phyloP scores from a whole-genome alignment of 2,888 invertebrate genomes.

The Xestia sexstrigata region DNA sequence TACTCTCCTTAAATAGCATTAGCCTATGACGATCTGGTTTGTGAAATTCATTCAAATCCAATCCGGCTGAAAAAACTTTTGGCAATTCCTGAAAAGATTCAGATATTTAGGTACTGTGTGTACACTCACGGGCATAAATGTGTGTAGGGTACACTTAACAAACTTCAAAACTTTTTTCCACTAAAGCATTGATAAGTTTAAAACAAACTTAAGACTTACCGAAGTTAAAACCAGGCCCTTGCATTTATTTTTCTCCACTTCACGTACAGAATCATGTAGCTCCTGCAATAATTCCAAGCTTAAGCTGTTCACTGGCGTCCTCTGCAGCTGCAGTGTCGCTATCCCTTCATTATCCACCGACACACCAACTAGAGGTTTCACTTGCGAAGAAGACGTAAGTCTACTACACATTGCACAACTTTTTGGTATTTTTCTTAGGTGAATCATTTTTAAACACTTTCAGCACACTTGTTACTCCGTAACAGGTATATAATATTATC shows the following conservation, averaged over 20 bases:
- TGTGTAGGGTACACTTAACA: no score
- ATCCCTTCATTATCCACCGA: constrained; percentile 90
- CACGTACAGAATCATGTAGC: constrained; percentile 89
- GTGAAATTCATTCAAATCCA: constrained; percentile 95
- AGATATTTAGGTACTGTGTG: not conserved
- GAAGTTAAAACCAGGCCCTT: constrained; percentile 94
- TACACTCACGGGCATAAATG: no score
- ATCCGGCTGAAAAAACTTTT: constrained; percentile 93
- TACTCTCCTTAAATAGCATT: constrained; percentile 91
- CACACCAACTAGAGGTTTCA: constrained; percentile 45
- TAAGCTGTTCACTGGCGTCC: constrained; percentile 94
- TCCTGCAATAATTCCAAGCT: constrained; percentile 92
- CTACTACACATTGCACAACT: not conserved
- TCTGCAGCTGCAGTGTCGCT: constrained; percentile 92
- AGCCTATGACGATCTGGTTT: constrained; percentile 92
- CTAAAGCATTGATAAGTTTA: not conserved
- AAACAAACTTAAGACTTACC: constrained; percentile 80
- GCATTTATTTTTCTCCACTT: constrained; percentile 90
- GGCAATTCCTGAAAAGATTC: constrained; percentile 85
- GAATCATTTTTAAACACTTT: constrained; percentile 29
- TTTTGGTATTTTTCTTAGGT: constrained; percentile 3
- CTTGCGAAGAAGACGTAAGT: constrained; percentile 22
- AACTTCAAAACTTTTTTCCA: no score
- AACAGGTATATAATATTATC: not conserved
- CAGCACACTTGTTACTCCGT: not conserved